Evolutionary conservation across 92 coral and sea anemone genomes (phyloP), one percentile per base, ranked within the genome.

Genomic region (Metridium senile): DNA sequence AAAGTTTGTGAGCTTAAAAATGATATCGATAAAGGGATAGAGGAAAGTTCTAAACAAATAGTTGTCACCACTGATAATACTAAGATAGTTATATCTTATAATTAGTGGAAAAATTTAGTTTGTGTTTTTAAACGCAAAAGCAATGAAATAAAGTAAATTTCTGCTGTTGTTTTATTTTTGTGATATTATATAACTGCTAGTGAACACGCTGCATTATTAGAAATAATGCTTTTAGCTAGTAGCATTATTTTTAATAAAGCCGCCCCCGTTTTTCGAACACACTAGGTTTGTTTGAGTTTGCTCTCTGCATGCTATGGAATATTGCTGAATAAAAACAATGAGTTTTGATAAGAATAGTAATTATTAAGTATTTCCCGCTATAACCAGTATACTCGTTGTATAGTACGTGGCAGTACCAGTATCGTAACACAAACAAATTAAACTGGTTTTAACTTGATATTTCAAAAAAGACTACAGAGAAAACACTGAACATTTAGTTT

Each of bases 291-390:
- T 61, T 61, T 61, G 30, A 61, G 11, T 61, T 61, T 61, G 67
- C 1, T 26, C 30, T 61, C 0, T 61, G 67, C 29, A 61, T 61
- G 13, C 67, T 20, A 0, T 61, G 67, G 67, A 1, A 61, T 61
- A 61, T 0, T 61, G 30, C 67, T 6, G 67, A 61, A 26, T 61
- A 23, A 61, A 61, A 61, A 23, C 67, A 61, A 61, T 61, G 67
- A 10, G 67, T 61, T 61, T 61, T 61, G 67, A 61, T 61, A 26
- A 61, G 27, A 75, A 82, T 23, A 69, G 2, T 56, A 16, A 66
- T 26, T 66, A 31, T 74, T 39, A 4, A 39, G 13, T 39, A 39
- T n/a, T n/a, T n/a, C n/a, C n/a, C n/a, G n/a, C n/a, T n/a, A n/a
- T n/a, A n/a, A n/a, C n/a, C n/a, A n/a, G n/a, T n/a, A n/a, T n/a